Evolutionary conservation across 2,797 vertebrate genomes (phyloP).

Genomic region (Echeneis naucrates): DNA sequence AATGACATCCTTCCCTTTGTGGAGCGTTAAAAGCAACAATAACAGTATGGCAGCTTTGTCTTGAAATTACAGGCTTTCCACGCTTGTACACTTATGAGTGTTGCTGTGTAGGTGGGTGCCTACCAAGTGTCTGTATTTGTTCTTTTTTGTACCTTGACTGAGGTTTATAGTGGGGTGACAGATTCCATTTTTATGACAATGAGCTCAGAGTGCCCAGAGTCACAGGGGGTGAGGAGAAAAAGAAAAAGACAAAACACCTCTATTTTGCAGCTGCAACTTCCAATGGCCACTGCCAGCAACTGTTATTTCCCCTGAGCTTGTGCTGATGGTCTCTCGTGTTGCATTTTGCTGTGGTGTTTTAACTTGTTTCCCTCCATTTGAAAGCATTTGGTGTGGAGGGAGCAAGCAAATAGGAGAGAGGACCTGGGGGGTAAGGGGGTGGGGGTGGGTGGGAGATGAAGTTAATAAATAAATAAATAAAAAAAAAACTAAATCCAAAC

Average conservation of each 20-base stretch:
- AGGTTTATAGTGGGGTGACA: slow-evolving; percentile 61
- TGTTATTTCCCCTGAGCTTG: slow-evolving; percentile 82
- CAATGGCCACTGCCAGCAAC: slow-evolving; percentile 65
- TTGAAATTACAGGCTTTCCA: slow-evolving; percentile 50
- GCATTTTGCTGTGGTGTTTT: slow-evolving; percentile 72
- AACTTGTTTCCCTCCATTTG: slow-evolving; percentile 77
- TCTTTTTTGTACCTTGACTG: slow-evolving; percentile 61
- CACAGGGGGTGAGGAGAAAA: slow-evolving; percentile 49
- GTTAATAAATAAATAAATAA: neutral
- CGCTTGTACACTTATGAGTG: slow-evolving; percentile 24
- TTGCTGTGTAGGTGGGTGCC: slow-evolving; percentile 58
- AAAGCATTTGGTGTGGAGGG: slow-evolving; percentile 68
- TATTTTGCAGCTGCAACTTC: slow-evolving; percentile 73
- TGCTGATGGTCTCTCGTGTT: slow-evolving; percentile 68
- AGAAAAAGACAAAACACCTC: slow-evolving; percentile 74
- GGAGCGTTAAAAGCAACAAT: slow-evolving; percentile 43
- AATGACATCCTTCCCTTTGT: slow-evolving; percentile 39
- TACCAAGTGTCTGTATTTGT: slow-evolving; percentile 55
- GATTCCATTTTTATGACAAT: slow-evolving; percentile 80
- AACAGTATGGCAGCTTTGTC: slow-evolving; percentile 42
- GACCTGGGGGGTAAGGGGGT: no score
- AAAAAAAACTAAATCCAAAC: slow-evolving; percentile 33
- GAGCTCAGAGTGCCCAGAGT: slow-evolving; percentile 70
- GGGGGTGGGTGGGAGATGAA: no score
- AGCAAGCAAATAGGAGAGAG: slow-evolving; percentile 34